These are phyloP conservation scores for Echiichthys vipera DNA, from an alignment of 2,797 vertebrate genomes.

Conservation along the genomic window DNA sequence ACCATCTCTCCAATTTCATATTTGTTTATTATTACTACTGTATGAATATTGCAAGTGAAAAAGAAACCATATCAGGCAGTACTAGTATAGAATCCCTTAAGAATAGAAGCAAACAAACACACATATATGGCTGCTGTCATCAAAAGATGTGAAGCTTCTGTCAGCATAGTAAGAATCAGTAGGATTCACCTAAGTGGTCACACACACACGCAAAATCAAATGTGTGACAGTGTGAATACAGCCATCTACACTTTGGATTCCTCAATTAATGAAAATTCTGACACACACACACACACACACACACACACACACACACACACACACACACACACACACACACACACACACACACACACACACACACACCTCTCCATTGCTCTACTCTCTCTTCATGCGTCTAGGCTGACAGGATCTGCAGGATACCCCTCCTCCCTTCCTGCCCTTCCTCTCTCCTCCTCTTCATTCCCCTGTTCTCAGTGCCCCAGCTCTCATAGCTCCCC, in stretches of 20 bases:
- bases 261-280: slow-evolving; percentile 16
- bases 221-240: slow-evolving; percentile 26
- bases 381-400: slow-evolving; percentile 24
- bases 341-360: background rate
- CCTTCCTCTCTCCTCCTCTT: slow-evolving; percentile 44
- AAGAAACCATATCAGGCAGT: background rate
- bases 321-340: slow-evolving; percentile 3
- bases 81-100: slow-evolving; percentile 1
- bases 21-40: background rate
- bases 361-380: slow-evolving; percentile 24
- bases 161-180: slow-evolving; percentile 52
- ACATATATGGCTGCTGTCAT: slow-evolving; percentile 51
- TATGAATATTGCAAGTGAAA: slow-evolving; percentile 13
- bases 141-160: slow-evolving; percentile 51
- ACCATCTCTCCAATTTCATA: background rate
- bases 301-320: slow-evolving; percentile 19
- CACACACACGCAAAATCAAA: slow-evolving; percentile 20
- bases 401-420: slow-evolving; percentile 54
- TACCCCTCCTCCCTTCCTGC: slow-evolving; percentile 10
- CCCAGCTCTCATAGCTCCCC: slow-evolving; percentile 52
- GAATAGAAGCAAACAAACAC: background rate
- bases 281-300: background rate
- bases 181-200: slow-evolving; percentile 14
- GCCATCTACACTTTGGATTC: background rate
- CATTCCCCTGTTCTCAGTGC: slow-evolving; percentile 44